Base-by-base conservation (phyloP, 2,113 vertebrate genomes). In the Cyprinodon brontotheroides region DNA sequence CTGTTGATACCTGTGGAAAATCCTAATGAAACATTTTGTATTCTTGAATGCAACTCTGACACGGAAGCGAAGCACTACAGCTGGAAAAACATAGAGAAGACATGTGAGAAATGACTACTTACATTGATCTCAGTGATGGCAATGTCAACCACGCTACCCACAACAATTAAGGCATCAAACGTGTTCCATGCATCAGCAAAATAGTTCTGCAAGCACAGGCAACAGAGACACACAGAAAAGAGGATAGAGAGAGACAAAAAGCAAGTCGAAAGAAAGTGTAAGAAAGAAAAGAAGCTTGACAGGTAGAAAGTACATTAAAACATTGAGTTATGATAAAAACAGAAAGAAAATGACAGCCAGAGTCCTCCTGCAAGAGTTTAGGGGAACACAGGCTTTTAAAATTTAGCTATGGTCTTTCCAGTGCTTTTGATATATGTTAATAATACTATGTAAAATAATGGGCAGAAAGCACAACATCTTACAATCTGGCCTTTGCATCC, bases 151-250 rank as follows among this genome's bases (percentile, higher is more conserved):
- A 99, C 95, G 96, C 98, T 99, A 98, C 98, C 98, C 92, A 99
- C 98, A 97, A 99, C 98, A 97, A 99, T 99, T 96, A 99, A 97
- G 96, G 98, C 98, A 96, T 99, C 98, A 96, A 99, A 99, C 91
- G 97, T 98, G 97, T 99, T 99, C 98, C 98, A 99, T 98, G 98
- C 97, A 97, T 99, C 98, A 95, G 97, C 96, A 96, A 99, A 99
- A 98, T 99, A 99, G 96, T 99, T 97, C 98, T 96, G 95, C 92
- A 94, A 96, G 94, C 94, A 94, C 91, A 76, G 93, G 86, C 77
- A 50, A 79, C 80, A 75, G 61, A 86, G 78, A 89, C 75, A 87
- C 61, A 87, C 39, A 95, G 90, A 95, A 90, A 94, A 91, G 80
- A 83, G 80, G 63, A 89, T 70, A 72, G 79, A 86, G 14, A 86